Conservation (phyloP, 53 echinoderm and acorn worm species). For the Zoroaster sp. region DNA sequence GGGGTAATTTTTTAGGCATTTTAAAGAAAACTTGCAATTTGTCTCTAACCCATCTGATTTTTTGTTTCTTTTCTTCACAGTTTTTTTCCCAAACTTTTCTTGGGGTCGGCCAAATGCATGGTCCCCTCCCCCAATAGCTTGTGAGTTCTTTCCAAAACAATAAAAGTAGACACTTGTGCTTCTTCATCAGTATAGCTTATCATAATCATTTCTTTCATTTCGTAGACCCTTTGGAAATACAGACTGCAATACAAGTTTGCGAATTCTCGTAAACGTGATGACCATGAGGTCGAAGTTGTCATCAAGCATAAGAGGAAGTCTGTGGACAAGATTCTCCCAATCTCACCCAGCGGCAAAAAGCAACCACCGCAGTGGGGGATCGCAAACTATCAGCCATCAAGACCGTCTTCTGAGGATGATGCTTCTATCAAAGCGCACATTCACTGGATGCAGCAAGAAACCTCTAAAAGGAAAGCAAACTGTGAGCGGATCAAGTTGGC, state of each 20-base stretch:
- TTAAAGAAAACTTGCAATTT: too few relatives aligned
- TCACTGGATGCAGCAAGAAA: slow-evolving; percentile 25
- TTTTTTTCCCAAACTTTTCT: too few relatives aligned
- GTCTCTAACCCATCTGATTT: too few relatives aligned
- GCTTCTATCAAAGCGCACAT: slow-evolving; percentile 11
- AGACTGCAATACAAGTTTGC: slow-evolving; percentile 50
- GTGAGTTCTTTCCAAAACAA: too few relatives aligned
- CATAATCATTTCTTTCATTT: too few relatives aligned
- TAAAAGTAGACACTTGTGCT: too few relatives aligned
- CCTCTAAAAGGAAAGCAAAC: neutral
- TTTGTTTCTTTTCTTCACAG: too few relatives aligned
- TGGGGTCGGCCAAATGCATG: too few relatives aligned
- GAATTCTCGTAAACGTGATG: slow-evolving; percentile 3
- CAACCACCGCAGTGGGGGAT: slow-evolving; percentile 43
- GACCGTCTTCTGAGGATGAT: slow-evolving; percentile 36
- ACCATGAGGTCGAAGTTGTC: neutral
- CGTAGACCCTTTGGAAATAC: slow-evolving; percentile 44
- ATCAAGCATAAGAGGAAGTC: neutral
- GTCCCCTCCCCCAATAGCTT: too few relatives aligned
- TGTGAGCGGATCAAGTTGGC: slow-evolving; percentile 9
- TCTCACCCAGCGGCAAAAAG: neutral
- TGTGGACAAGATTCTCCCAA: neutral
- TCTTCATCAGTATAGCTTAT: too few relatives aligned
- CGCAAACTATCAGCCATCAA: slow-evolving; percentile 14
- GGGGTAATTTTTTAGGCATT: too few relatives aligned